Evolutionary conservation across 2,113 vertebrate species (phyloP).

Genomic region (Aviceda subcristata): DNA sequence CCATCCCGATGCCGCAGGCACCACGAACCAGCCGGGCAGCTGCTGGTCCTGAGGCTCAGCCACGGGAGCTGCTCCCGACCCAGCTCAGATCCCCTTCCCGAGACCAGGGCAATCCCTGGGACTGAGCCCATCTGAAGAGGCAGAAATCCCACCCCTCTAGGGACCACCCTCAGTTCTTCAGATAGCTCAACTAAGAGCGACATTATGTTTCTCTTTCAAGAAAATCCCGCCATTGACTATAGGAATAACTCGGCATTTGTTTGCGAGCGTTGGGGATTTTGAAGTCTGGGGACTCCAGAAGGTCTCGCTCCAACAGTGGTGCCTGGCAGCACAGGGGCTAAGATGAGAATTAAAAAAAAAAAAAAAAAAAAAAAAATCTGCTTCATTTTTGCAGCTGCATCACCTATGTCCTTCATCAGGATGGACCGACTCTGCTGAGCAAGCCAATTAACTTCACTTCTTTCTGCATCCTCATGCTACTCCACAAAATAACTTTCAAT

Average conservation of each 20-base stretch:
- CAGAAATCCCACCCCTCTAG: not conserved
- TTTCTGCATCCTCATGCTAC: not conserved
- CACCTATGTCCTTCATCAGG: not conserved
- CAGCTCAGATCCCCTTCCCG: not conserved
- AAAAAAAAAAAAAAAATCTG: not conserved
- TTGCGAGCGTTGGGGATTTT: not conserved
- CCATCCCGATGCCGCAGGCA: not conserved
- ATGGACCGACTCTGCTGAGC: not conserved
- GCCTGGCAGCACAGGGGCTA: not conserved
- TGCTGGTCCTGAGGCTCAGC: not conserved
- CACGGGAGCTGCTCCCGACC: not conserved
- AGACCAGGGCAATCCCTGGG: not conserved
- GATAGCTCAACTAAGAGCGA: not conserved
- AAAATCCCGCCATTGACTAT: not conserved
- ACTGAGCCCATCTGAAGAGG: not conserved
- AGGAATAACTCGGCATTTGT: not conserved
- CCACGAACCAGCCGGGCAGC: not conserved
- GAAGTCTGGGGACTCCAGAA: not conserved
- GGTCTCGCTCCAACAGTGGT: accelerated
- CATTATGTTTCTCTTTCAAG: not conserved
- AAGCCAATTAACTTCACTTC: not conserved
- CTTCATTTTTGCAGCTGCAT: not conserved
- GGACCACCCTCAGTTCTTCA: not conserved
- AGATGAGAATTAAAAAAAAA: not conserved
- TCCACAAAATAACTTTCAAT: not conserved